Conservation (phyloP, 2,113 vertebrate species). For the Festucalex cinctus region DNA sequence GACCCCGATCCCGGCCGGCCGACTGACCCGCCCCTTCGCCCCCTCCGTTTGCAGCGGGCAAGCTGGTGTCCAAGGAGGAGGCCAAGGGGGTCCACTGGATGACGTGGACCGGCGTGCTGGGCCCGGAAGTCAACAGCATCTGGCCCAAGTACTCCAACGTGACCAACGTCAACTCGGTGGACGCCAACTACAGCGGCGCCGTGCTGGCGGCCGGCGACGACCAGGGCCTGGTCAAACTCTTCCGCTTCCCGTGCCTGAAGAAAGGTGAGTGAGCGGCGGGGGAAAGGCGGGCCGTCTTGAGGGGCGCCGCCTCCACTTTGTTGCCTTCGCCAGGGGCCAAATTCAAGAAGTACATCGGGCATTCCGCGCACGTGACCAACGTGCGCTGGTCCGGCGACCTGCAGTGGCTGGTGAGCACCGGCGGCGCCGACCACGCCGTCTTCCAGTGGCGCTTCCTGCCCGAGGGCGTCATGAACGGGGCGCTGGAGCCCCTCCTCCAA, state of each 20-base stretch:
- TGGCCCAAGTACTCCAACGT: slow-evolving; percentile 91
- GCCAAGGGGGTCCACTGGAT: slow-evolving; percentile 90
- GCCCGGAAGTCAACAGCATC: slow-evolving; percentile 90
- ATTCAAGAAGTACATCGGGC: slow-evolving; percentile 92
- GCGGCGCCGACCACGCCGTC: slow-evolving; percentile 92
- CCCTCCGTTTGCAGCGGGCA: slow-evolving; percentile 81
- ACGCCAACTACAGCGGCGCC: slow-evolving; percentile 88
- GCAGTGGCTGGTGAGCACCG: slow-evolving; percentile 93
- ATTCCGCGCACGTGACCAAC: slow-evolving; percentile 94
- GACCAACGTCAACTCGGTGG: slow-evolving; percentile 89
- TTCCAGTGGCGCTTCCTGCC: slow-evolving; percentile 98
- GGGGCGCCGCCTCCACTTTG: neutral
- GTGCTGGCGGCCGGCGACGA: slow-evolving; percentile 90
- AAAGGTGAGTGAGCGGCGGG: slow-evolving; percentile 84
- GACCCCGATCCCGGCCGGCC: neutral
- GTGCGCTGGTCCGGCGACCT: slow-evolving; percentile 95
- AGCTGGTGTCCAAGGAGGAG: slow-evolving; percentile 86
- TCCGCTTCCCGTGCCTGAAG: slow-evolving; percentile 91
- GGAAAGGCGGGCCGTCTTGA: too few relatives aligned
- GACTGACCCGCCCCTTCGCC: neutral
- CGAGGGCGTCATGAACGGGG: slow-evolving; percentile 86
- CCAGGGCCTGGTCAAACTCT: slow-evolving; percentile 89
- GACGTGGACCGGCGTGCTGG: slow-evolving; percentile 91
- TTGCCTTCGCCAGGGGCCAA: slow-evolving; percentile 80
- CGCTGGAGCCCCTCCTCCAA: slow-evolving; percentile 82